Evolutionary conservation across 2,113 vertebrate genomes (phyloP).

Genomic region (Neolamprologus variostigma): DNA sequence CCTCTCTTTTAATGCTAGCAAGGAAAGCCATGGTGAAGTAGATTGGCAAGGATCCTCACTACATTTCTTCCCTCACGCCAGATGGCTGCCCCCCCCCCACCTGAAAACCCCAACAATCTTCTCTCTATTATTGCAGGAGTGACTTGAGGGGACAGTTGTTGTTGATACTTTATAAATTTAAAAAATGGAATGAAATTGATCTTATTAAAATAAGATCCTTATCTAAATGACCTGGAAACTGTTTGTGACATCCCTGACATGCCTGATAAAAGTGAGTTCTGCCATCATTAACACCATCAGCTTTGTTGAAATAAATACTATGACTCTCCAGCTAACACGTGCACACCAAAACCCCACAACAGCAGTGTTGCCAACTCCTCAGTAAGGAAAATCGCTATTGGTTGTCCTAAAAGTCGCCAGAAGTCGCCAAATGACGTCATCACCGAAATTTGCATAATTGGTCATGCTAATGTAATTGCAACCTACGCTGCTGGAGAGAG

Average conservation of each 20-base stretch:
- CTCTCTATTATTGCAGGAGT: background rate
- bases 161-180: background rate
- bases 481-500: no score
- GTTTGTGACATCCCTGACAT: background rate
- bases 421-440: no score
- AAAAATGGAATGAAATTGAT: background rate
- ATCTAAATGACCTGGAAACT: background rate
- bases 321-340: background rate
- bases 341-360: background rate
- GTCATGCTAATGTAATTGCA: no score
- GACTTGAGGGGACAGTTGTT: background rate
- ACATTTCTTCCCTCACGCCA: rapidly evolving
- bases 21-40: background rate
- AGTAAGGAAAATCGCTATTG: no score
- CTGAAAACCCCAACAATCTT: background rate
- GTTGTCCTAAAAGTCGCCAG: no score
- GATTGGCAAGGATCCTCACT: background rate
- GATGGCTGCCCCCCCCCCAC: background rate
- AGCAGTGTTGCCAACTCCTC: no score
- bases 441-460: no score
- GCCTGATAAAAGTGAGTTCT: background rate
- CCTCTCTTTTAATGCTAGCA: background rate
- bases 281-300: background rate
- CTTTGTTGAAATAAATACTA: background rate
- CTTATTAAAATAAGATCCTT: background rate